Evolutionary conservation across 2,113 vertebrate genomes (phyloP).

Genomic region (Dendropsophus ebraccatus): DNA sequence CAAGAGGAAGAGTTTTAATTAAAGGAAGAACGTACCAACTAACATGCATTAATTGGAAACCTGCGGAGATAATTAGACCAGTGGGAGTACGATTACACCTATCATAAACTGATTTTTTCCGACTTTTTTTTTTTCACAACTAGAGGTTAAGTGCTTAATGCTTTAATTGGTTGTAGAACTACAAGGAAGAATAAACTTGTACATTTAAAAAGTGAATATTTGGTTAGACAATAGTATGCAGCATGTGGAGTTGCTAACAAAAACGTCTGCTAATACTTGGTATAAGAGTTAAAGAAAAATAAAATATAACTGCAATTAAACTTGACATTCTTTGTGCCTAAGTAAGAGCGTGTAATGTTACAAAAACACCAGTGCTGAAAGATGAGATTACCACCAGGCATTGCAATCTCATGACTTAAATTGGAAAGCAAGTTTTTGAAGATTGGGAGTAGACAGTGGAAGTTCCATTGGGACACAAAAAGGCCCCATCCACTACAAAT

Average conservation of each 20-base stretch:
- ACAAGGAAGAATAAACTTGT: constrained; percentile 79
- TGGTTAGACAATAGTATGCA: constrained; percentile 71
- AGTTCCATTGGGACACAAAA: constrained; percentile 31
- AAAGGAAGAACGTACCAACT: constrained; percentile 90
- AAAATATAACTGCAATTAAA: constrained; percentile 33
- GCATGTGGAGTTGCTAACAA: constrained; percentile 63
- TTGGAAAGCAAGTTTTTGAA: constrained; percentile 36
- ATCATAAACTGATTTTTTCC: constrained; percentile 83
- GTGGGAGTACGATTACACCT: constrained; percentile 91
- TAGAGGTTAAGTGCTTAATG: constrained; percentile 84
- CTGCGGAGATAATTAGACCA: constrained; percentile 97
- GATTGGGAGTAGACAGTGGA: constrained; percentile 4
- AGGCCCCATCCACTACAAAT: constrained; percentile 28
- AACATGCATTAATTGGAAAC: constrained; percentile 95
- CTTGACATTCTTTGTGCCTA: not conserved
- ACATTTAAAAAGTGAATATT: constrained; percentile 81
- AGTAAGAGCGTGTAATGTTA: not conserved
- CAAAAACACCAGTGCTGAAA: constrained; percentile 55
- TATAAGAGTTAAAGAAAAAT: not conserved
- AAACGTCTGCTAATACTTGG: constrained; percentile 59
- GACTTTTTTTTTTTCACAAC: constrained; percentile 73
- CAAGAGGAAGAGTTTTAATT: constrained; percentile 80
- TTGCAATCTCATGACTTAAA: constrained; percentile 34
- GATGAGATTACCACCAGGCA: not conserved
- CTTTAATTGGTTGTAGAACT: constrained; percentile 85